Conservation (phyloP, 2,113 vertebrate species). For the Nesoenas mayeri region DNA sequence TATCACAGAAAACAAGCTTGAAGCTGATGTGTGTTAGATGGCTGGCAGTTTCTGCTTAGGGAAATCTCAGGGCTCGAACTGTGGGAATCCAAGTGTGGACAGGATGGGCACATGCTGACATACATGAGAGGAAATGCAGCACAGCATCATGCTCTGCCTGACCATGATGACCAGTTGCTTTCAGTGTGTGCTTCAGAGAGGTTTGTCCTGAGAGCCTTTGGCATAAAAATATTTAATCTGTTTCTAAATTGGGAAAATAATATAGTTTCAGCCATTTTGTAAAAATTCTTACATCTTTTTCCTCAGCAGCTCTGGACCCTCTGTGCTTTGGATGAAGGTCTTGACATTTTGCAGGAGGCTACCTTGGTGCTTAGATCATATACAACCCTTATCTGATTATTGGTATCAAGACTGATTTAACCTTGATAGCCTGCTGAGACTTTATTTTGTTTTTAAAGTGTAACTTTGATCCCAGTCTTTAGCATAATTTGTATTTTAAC, state of each 20-base stretch:
- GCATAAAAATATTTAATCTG: neutral
- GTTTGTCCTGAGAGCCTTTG: neutral
- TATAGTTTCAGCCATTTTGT: neutral
- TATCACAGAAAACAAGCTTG: constrained; percentile 52
- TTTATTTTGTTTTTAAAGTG: neutral
- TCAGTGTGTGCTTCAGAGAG: neutral
- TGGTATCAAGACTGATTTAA: neutral
- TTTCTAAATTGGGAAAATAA: neutral
- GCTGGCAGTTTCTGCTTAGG: constrained; percentile 39
- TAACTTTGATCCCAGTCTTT: neutral
- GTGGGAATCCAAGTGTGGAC: neutral
- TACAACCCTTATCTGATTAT: neutral
- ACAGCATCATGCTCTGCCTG: rapidly evolving
- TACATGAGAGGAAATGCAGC: neutral
- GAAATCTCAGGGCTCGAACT: constrained; percentile 14
- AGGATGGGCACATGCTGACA: neutral
- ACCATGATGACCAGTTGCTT: neutral
- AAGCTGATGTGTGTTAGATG: constrained; percentile 49
- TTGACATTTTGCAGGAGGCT: neutral
- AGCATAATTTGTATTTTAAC: neutral
- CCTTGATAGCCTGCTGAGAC: neutral
- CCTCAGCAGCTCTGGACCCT: neutral
- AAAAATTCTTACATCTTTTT: neutral
- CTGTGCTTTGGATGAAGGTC: neutral
- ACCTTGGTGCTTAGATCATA: neutral